Evolutionary conservation across 2,888 invertebrate species (phyloP).

Genomic region (Drosophila villosipedis): DNA sequence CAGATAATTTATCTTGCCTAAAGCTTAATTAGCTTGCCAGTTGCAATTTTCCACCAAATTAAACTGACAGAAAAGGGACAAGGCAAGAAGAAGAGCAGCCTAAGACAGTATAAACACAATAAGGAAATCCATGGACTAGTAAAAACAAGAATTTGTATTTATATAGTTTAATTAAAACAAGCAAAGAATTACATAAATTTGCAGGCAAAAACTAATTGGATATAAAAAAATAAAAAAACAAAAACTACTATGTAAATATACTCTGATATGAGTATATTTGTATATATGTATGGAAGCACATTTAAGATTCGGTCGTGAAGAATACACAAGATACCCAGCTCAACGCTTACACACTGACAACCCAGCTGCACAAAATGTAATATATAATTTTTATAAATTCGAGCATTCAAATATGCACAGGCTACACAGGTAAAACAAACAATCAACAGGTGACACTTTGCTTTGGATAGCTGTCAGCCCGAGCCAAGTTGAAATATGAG

Average conservation of each 20-base stretch:
- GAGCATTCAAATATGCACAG: constrained; percentile 60
- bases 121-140: constrained; percentile 16
- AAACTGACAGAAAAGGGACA: constrained; percentile 55
- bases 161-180: constrained; percentile 44
- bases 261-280: neutral
- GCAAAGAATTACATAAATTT: constrained; percentile 5
- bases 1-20: constrained; percentile 65
- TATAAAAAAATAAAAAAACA: neutral
- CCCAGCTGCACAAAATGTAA: constrained; percentile 13
- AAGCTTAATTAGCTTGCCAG: constrained; percentile 68
- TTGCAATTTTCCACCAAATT: constrained; percentile 77
- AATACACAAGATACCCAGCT: constrained; percentile 19
- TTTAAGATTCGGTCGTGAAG: neutral
- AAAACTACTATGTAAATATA: neutral
- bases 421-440: constrained; percentile 47
- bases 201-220: constrained; percentile 33
- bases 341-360: constrained; percentile 32
- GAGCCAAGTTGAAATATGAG: constrained; percentile 36
- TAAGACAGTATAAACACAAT: constrained; percentile 6
- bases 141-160: constrained; percentile 12
- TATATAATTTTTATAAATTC: constrained; percentile 37
- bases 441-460: constrained; percentile 71
- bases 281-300: neutral
- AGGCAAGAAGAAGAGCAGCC: constrained; percentile 3
- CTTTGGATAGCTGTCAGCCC: constrained; percentile 32